Conservation (phyloP, 2,888 invertebrate species). For the Hemaris fuciformis region DNA sequence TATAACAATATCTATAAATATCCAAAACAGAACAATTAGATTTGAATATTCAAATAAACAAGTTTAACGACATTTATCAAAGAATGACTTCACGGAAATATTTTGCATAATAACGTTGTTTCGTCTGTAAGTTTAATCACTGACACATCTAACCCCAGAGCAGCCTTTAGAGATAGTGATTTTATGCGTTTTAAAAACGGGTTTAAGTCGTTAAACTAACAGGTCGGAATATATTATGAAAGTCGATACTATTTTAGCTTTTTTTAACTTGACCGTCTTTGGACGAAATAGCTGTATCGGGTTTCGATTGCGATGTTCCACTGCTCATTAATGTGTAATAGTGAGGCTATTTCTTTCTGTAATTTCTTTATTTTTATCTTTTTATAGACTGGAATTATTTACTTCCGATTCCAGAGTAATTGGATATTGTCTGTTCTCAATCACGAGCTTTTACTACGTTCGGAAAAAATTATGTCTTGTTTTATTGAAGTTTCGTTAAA, state of each 20-base stretch:
- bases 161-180: neutral
- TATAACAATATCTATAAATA: neutral
- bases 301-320: neutral
- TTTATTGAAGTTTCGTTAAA: neutral
- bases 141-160: conserved; percentile 2
- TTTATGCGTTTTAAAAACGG: conserved; percentile 4
- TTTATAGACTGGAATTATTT: neutral
- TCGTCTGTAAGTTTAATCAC: conserved; percentile 26
- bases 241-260: conserved; percentile 6
- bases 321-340: neutral
- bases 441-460: too few relatives aligned
- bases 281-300: neutral
- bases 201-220: conserved; percentile 7
- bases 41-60: conserved; percentile 26
- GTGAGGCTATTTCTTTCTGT: neutral
- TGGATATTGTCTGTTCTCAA: too few relatives aligned
- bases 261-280: neutral
- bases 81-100: conserved; percentile 41
- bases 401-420: neutral
- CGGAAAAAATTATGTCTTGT: neutral
- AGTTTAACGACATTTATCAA: conserved; percentile 33
- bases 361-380: conserved; percentile 1
- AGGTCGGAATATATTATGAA: conserved; percentile 3
- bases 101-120: conserved; percentile 50
- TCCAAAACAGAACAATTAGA: neutral